phyloP scores from a whole-genome alignment of 2,888 invertebrate species.

The Volucella inanis region DNA sequence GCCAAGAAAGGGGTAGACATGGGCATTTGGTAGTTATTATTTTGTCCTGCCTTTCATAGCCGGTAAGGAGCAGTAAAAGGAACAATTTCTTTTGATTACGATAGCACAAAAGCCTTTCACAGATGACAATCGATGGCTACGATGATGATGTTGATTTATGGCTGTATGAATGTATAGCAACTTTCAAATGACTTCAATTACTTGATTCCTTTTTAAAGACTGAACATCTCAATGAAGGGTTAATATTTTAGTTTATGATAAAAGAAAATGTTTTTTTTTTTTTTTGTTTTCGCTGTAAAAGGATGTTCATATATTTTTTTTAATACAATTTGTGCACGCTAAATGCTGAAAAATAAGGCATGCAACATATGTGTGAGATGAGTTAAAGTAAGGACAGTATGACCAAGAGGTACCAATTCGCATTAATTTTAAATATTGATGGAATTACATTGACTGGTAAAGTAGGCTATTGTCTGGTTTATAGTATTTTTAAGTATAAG shows the following conservation, averaged over 20 bases:
- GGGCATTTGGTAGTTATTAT: constrained; percentile 43
- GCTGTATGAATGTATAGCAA: constrained; percentile 62
- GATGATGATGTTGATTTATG: constrained; percentile 61
- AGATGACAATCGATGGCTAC: constrained; percentile 30
- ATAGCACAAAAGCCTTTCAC: constrained; percentile 52
- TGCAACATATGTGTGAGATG: too few species aligned
- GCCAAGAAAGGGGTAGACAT: constrained; percentile 54
- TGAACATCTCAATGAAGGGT: constrained; percentile 38
- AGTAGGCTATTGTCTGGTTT: too few species aligned
- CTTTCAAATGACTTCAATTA: constrained; percentile 56
- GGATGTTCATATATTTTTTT: too few species aligned
- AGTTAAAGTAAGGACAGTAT: too few species aligned
- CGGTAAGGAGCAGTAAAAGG: constrained; percentile 14
- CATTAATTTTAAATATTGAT: too few species aligned
- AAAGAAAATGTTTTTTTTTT: constrained; percentile 31
- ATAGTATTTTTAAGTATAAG: too few species aligned
- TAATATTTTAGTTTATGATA: constrained; percentile 22
- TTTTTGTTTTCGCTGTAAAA: too few species aligned
- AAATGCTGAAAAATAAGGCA: too few species aligned
- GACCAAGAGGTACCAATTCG: too few species aligned
- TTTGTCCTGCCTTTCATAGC: constrained; percentile 38
- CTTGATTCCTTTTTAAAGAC: constrained; percentile 25
- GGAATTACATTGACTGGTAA: too few species aligned
- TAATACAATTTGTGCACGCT: too few species aligned
- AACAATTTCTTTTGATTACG: constrained; percentile 67